Percentiles rank a stretch among this genome's conserved stretches.
Conservation (phyloP, 2,888 invertebrate genomes). For the Ligdia adustata region DNA sequence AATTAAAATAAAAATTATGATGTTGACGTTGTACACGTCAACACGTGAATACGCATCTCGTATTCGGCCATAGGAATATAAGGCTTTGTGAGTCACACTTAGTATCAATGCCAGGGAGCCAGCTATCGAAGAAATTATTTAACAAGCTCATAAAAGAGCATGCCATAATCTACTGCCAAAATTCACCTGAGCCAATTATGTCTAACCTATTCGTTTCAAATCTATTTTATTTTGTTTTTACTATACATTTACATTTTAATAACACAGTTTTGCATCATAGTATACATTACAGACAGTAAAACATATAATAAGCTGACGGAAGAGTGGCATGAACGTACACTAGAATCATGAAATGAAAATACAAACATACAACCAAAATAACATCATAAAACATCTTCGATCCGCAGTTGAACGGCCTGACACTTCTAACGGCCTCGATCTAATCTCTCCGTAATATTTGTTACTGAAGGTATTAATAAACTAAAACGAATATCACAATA, state of each 20-base stretch:
- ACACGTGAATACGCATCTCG: too few relatives aligned
- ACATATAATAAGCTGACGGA: conserved; percentile 34
- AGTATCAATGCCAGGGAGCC: too few relatives aligned
- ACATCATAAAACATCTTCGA: conserved; percentile 31
- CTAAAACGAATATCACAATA: background rate
- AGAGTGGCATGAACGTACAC: conserved; percentile 35
- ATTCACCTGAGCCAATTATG: too few relatives aligned
- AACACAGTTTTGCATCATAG: background rate
- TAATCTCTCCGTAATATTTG: conserved; percentile 17
- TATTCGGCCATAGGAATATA: too few relatives aligned
- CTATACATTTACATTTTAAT: conserved; percentile 1
- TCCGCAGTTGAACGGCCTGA: conserved; percentile 24
- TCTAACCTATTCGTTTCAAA: too few relatives aligned
- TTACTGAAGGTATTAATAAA: conserved; percentile 10
- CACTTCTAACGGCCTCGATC: conserved; percentile 24
- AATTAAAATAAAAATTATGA: too few relatives aligned
- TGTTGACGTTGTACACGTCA: too few relatives aligned
- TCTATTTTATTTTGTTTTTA: background rate
- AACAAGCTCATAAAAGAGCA: too few relatives aligned
- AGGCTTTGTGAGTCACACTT: too few relatives aligned
- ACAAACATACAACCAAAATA: conserved; percentile 32
- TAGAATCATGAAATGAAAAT: conserved; percentile 35
- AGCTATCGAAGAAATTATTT: too few relatives aligned
- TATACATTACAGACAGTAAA: conserved; percentile 33
- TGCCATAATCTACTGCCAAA: too few relatives aligned